Conservation (phyloP, 1,140 invertebrate species). For the Dreissena rostriformis region DNA sequence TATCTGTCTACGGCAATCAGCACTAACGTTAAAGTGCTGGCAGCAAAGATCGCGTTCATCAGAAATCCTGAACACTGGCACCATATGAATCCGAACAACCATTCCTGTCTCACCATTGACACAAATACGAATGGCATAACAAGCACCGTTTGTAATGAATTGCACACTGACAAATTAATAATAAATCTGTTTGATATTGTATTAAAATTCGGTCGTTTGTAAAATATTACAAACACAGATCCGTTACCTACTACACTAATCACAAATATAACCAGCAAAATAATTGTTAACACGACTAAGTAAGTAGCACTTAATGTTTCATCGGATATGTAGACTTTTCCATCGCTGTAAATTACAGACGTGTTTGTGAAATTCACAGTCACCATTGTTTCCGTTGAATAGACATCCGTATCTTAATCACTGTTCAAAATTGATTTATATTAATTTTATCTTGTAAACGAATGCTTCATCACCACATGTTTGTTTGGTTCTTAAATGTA, state of each 20-base stretch:
- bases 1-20: constrained; percentile 93
- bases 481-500: no score
- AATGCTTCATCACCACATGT: no score
- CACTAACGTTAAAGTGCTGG: constrained; percentile 87
- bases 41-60: constrained; percentile 83
- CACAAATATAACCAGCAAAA: constrained; percentile 71
- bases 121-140: constrained; percentile 84
- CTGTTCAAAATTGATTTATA: no score
- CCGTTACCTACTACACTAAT: constrained; percentile 83
- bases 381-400: no score
- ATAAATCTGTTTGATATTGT: constrained; percentile 88
- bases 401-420: no score
- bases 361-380: no score
- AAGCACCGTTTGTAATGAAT: constrained; percentile 85
- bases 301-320: constrained; percentile 11
- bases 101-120: constrained; percentile 75
- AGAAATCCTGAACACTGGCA: constrained; percentile 83
- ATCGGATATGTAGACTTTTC: not conserved
- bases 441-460: no score
- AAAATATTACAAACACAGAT: constrained; percentile 85
- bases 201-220: constrained; percentile 83
- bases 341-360: no score
- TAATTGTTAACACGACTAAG: constrained; percentile 39
- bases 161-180: constrained; percentile 86
- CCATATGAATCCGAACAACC: constrained; percentile 78